Conservation (phyloP, 2,797 vertebrate species). For the Bucorvus abyssinicus region DNA sequence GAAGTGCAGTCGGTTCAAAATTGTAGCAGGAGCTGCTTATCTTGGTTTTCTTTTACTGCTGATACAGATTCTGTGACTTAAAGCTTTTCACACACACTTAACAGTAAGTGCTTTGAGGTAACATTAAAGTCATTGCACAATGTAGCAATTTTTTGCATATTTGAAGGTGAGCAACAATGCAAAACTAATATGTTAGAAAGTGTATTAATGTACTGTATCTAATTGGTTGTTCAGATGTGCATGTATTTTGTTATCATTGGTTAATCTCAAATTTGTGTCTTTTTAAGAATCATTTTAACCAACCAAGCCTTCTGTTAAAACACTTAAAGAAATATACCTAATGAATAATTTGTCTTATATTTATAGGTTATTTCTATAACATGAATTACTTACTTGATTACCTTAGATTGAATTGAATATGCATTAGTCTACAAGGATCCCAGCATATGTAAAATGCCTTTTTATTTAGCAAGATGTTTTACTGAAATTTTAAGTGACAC, state of each 20-base stretch:
- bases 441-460: background rate
- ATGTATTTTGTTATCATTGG: background rate
- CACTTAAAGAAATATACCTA: background rate
- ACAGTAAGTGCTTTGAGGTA: background rate
- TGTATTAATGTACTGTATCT: background rate
- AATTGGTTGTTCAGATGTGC: background rate
- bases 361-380: background rate
- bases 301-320: background rate
- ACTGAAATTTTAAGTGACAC: background rate
- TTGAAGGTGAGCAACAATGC: background rate
- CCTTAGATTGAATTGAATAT: background rate
- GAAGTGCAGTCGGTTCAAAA: background rate
- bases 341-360: background rate
- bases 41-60: background rate
- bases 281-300: background rate
- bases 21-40: background rate
- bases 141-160: background rate
- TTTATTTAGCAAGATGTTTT: background rate
- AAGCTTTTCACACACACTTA: background rate
- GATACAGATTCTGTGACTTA: background rate
- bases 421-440: background rate
- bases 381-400: background rate
- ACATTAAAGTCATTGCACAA: background rate
- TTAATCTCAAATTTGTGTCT: background rate
- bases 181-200: background rate